Base-by-base conservation (phyloP, 2,888 invertebrate species). In the Metallyticus violacea region DNA sequence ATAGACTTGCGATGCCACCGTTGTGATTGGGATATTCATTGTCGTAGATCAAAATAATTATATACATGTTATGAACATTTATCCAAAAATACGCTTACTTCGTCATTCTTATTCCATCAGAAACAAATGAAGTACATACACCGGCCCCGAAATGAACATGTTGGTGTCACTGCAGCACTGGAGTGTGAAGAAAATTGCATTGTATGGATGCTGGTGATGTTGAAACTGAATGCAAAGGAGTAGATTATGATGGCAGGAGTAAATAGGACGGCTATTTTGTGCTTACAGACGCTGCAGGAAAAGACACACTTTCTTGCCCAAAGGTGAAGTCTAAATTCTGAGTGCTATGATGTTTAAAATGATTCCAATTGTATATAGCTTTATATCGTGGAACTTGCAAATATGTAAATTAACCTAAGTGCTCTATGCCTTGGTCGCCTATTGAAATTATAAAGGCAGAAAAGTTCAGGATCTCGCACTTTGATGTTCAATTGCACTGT, bases 21-120 rank as follows among this genome's bases (percentile, higher is more conserved):
- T 81, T 79, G 82, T 77, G 30, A 88, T 80, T 79, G 83, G 87
- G n/a, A 88, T 86, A 77, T 85, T 88, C 88, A 88, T 88, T 81
- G 79, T 80, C 15, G 29, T 28, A 84, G 27, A 25, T 25, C 25
- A 28, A 15, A 7, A 3, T 25, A 40, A 26, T n/a, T 7, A 27
- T 79, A 27, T 5, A 83, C 79, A 81, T 78, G 79, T 40, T 83
- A n/a, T 9, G n/a, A 6, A 86, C 29, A 83, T 26, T 40, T 79
- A 28, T 40, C 15, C 22, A 85, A 77, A 62, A 29, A 83, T 79
- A 86, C 62, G 86, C 86, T 82, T 86, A 86, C 83, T 86, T 86
- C 86, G 28, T 26, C 86, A 30, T 26, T 22, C 30, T 77, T 30
- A 77, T 7, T 62, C 15, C 40, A 15, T 15, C 40, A 15, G 40